These are phyloP conservation scores for Lydus trimaculatus DNA, from an alignment of 2,888 invertebrate species.

Conservation along the genomic window DNA sequence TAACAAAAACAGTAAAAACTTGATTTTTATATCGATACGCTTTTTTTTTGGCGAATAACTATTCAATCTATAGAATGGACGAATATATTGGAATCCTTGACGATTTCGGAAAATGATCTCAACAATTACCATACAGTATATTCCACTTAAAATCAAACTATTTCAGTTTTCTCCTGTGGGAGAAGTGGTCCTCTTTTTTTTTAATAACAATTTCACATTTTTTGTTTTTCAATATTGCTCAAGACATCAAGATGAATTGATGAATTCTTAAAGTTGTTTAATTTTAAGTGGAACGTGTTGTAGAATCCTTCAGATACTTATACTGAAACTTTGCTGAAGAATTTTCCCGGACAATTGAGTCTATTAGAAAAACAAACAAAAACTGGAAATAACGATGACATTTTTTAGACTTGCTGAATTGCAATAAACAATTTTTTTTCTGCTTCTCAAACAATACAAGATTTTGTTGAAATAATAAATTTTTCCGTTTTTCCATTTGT, in stretches of 20 bases:
- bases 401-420: not conserved
- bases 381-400: not conserved
- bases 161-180: no score
- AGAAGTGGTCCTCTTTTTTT: no score
- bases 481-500: not conserved
- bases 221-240: not conserved
- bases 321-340: not conserved
- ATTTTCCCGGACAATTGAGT: not conserved
- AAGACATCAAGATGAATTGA: not conserved
- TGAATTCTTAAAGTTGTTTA: not conserved
- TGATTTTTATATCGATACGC: not conserved
- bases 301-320: not conserved
- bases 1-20: not conserved
- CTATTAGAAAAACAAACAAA: conserved; percentile 2
- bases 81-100: not conserved
- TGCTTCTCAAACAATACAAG: not conserved
- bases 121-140: not conserved
- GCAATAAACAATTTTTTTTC: not conserved
- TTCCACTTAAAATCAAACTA: not conserved
- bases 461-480: not conserved
- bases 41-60: not conserved
- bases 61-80: not conserved
- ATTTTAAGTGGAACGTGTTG: no score
- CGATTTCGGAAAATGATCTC: not conserved
- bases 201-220: no score